Conservation (phyloP, 2,797 vertebrate species). For the Odontamblyopus rebecca region DNA sequence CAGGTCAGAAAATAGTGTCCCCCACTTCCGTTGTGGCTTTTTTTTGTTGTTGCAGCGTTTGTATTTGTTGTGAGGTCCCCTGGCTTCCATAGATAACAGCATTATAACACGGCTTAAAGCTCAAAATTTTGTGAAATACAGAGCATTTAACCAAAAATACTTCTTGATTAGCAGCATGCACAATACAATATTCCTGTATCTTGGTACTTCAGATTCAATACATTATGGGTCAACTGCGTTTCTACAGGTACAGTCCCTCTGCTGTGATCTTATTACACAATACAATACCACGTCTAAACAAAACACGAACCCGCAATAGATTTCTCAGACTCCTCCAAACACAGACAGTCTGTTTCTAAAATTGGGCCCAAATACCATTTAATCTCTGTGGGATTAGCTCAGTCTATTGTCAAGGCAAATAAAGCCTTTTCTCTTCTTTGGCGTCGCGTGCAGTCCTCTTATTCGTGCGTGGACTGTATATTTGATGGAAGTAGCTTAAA, state of each 20-base stretch:
- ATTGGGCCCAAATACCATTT: constrained; percentile 1
- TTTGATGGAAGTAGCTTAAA: constrained; percentile 41
- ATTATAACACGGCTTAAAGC: too few relatives aligned
- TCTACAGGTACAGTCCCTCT: neutral
- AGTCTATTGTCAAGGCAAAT: neutral
- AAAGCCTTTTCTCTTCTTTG: neutral
- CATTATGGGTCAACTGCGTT: neutral
- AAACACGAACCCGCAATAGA: neutral
- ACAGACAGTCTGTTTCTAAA: neutral
- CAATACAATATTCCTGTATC: neutral
- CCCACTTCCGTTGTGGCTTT: too few relatives aligned
- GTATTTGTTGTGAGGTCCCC: too few relatives aligned
- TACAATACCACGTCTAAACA: neutral
- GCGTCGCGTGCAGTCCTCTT: neutral
- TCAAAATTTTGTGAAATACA: too few relatives aligned
- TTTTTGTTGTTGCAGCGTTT: too few relatives aligned
- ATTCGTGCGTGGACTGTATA: constrained; percentile 6
- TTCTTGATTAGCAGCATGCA: too few relatives aligned
- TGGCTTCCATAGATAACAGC: too few relatives aligned
- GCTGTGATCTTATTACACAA: neutral
- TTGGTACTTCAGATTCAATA: neutral
- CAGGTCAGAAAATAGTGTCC: too few relatives aligned
- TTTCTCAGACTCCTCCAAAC: constrained; percentile 1
- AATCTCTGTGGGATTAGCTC: constrained; percentile 2
- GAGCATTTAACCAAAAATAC: too few relatives aligned